Evolutionary conservation across 1,140 invertebrate genomes (phyloP), one percentile per base, ranked within the genome.

Genomic region (Drosophila tristis): DNA sequence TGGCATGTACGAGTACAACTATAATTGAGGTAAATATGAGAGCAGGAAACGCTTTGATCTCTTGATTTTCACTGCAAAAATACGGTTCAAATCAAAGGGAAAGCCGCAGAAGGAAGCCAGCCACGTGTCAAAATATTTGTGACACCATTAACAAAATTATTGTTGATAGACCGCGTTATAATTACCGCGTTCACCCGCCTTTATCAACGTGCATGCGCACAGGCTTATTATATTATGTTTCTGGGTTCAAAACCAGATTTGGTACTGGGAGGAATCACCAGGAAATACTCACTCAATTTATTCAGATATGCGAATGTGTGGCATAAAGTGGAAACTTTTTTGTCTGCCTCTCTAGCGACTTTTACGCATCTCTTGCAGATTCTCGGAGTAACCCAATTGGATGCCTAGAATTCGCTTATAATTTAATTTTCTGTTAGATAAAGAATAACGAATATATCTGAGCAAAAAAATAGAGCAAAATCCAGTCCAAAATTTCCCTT

Each of bases 101-200:
- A 60, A 60, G 60, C 78, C 74, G 82, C 78, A 48, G 57, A 68
- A 55, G 35, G 11, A 5, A 58, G 49, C 53, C 78, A 85, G 51
- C 56, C 77, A 85, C 78, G 82, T 87, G 81, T 85, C 81, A 81
- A 60, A 85, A 85, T 78, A 79, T 68, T 57, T 86, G 64, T 70
- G 81, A 51, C 70, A 51, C 58, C 80, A 78, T 59, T 82, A 82
- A 78, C 51, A 61, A 56, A 78, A 82, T 67, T 65, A 73, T 51
- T 74, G 80, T 67, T 85, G 80, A 85, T 80, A 77, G 73, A 79
- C 58, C 62, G 67, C 50, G 70, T 77, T 71, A 86, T 65, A 84
- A 55, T 79, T 51, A 60, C 63, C 35, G 2, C 35, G 35, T 39
- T 4, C 35, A 13, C 35, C 11, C 6, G 11, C 13, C 13, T 39